Evolutionary conservation across 2,888 invertebrate genomes (phyloP), one percentile per base, ranked within the genome.

Genomic region (Cheilosia variabilis): DNA sequence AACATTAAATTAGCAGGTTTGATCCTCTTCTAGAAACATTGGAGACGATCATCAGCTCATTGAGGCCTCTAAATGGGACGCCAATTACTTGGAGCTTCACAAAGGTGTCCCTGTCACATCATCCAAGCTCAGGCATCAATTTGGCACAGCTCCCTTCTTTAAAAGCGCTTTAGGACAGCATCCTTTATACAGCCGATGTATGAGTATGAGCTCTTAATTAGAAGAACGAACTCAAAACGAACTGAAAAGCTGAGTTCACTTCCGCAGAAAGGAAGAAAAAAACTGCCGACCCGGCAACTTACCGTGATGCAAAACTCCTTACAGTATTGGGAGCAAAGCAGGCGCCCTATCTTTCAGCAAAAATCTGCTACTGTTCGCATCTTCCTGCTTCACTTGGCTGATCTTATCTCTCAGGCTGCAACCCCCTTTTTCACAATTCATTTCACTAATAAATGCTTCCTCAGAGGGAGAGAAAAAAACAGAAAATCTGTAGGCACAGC

Each of bases 361-460:
- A 66, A 83, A 78, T 78, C 82, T 68, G 82, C 78, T 68, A 62
- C 78, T 62, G 62, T 77, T 37, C 53, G 60, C 58, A 65, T 37
- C 31, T 24, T 52, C 47, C 37, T 68, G 27, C 37, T 63, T 71
- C 63, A 52, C 31, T 41, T 19, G 37, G 19, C 22, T 52, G 76
- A 81, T 81, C 34, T 22, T 81, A 76, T 76, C 76, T 43, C 24
- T 31, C 27, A 10, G n/a, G 31, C 22, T 43, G 53, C 71, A 60
- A 55, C 45, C 78, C 47, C 43, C 47, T 45, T 66, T 72, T 77
- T 77, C 72, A 81, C 81, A 76, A 69, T 58, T 71, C 76, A 68
- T 72, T 82, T 72, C 60, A 72, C 72, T 62, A 55, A 62, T 68
- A 72, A 77, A 72, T 62, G 34, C 77, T 60, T 71, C 53, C 57